Base-by-base conservation (phyloP, 2,113 vertebrate genomes). In the Notarius lentiginosus region DNA sequence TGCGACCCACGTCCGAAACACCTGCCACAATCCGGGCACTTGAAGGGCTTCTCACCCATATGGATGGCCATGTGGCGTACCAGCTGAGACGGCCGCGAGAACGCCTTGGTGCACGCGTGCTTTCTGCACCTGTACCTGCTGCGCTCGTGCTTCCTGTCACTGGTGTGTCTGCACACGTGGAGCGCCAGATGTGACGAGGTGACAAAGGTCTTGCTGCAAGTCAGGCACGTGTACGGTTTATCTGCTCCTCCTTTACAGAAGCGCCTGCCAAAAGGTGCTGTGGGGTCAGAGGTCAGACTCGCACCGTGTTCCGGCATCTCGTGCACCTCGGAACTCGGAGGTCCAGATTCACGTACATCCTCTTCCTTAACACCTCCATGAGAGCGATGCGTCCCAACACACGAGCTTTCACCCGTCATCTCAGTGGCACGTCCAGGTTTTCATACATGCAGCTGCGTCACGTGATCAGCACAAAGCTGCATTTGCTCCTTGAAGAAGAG, bases 11-110 rank as follows among this genome's bases (percentile, higher is more conserved):
- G 95, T 22, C 93, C 94, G 0, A 96, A 96, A 41, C 91, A 90
- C 91, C 95, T 95, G 0, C 95, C 94, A 1, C 95, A 96, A 1
- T 95, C 95, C 0, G 93, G 91, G 86, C 95, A 96, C 72, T 95
- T 95, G 77, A 95, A 96, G 0, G 95, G 95, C 79, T 93, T 89
- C 87, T 95, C 93, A 1, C 95, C 95, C 0, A 93, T 93, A 91
- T 96, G 95, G 88, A 93, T 93, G 34, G 91, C 89, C 90, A 92
- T 93, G 92, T 96, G 95, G 0, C 94, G 93, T 86, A 94, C 82
- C 81, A 95, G 91, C 88, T 95, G 95, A 18, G 95, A 91, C 1
- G 94, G 84, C 93, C 95, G 93, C n/a, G 92, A 88, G 88, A 96
- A 96, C 79, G 90, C 91, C 89, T 95, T 95, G 15, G 92, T 92